Evolutionary conservation across 92 coral and sea anemone genomes (phyloP).

Genomic region (Actinostola sp.): DNA sequence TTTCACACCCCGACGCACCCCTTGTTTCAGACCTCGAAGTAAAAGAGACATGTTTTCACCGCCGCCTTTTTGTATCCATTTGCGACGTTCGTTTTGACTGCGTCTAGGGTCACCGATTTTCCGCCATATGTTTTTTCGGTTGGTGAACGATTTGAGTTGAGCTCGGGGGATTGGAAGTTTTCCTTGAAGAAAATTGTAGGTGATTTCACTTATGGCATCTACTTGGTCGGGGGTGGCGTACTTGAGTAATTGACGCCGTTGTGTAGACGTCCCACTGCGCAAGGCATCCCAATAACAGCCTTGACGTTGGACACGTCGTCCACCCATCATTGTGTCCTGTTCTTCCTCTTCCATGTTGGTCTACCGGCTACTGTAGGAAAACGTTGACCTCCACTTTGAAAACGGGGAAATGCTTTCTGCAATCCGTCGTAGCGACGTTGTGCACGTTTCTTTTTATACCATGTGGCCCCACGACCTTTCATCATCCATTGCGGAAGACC

Average conservation of each 20-base stretch:
- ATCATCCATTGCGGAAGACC: too few relatives aligned
- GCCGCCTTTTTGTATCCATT: not conserved
- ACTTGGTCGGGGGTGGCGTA: constrained; percentile 21
- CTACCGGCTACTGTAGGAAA: too few relatives aligned
- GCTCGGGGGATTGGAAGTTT: not conserved
- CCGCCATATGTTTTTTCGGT: not conserved
- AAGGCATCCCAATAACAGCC: not conserved
- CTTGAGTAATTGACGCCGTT: not conserved
- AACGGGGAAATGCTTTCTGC: too few relatives aligned
- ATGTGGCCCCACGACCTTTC: too few relatives aligned
- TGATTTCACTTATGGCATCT: constrained; percentile 1
- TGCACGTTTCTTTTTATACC: too few relatives aligned
- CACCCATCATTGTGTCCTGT: too few relatives aligned
- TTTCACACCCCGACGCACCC: not conserved
- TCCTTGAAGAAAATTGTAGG: not conserved
- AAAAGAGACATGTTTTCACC: not conserved
- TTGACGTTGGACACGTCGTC: not conserved
- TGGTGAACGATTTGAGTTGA: not conserved
- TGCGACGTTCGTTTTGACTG: not conserved
- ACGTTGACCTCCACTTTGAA: too few relatives aligned
- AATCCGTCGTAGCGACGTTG: too few relatives aligned
- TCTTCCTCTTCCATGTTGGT: too few relatives aligned
- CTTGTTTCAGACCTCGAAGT: not conserved
- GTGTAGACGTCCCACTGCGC: not conserved
- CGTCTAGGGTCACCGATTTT: not conserved